phyloP scores from a whole-genome alignment of 2,888 invertebrate species.

The Drosophila austrosaltans region DNA sequence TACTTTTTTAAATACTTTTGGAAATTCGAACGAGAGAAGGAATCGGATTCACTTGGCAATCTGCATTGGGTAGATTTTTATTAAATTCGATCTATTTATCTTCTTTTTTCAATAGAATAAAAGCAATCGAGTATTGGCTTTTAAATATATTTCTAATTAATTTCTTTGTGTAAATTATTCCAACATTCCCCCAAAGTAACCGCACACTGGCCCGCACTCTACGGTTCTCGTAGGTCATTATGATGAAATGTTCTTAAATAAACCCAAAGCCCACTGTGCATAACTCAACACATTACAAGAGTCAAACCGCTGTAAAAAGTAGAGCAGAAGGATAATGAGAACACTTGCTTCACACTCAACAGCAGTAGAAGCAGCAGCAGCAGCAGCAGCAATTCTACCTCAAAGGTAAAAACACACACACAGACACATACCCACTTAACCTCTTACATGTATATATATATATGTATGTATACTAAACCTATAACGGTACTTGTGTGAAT shows the following conservation, averaged over 20 bases:
- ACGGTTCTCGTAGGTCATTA: too few species aligned
- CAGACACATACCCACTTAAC: constrained; percentile 44
- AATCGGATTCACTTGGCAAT: too few species aligned
- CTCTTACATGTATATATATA: constrained; percentile 38
- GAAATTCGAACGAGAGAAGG: too few species aligned
- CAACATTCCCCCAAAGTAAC: background rate
- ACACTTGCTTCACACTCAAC: constrained; percentile 59
- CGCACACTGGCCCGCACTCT: background rate
- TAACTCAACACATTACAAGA: constrained; percentile 29
- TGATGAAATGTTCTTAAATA: background rate
- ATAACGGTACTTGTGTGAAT: background rate
- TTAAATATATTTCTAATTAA: constrained; percentile 7
- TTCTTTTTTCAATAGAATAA: too few species aligned
- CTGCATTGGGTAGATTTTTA: too few species aligned
- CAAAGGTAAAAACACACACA: constrained; percentile 21
- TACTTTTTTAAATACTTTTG: too few species aligned
- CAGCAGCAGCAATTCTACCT: constrained; percentile 14
- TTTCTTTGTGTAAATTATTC: background rate
- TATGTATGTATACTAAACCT: constrained; percentile 39
- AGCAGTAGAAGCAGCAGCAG: constrained; percentile 29
- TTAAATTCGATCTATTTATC: too few species aligned
- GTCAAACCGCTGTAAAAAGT: constrained; percentile 62
- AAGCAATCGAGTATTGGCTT: too few species aligned
- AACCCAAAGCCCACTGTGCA: constrained; percentile 36
- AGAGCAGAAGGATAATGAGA: constrained; percentile 75